These are phyloP conservation scores for Leptodactylus fuscus DNA, from an alignment of 2,113 vertebrate species.

Conservation along the genomic window DNA sequence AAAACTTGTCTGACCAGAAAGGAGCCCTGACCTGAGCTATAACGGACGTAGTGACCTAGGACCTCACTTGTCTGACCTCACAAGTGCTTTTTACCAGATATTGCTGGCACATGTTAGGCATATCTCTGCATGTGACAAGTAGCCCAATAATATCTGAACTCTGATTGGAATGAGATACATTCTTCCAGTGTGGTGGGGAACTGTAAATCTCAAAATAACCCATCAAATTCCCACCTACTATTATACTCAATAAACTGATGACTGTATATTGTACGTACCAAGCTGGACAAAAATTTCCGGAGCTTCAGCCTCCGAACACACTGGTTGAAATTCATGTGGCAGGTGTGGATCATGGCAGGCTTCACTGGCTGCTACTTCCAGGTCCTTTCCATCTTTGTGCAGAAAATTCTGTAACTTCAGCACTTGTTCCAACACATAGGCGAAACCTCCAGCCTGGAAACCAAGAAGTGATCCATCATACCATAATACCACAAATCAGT, in stretches of 20 bases:
- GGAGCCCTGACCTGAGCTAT: no score
- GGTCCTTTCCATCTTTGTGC: neutral
- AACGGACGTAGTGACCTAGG: no score
- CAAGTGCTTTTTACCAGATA: no score
- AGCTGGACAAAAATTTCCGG: slow-evolving; percentile 68
- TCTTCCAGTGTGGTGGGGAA: no score
- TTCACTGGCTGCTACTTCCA: accelerated
- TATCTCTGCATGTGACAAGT: no score
- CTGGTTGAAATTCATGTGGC: slow-evolving; percentile 70
- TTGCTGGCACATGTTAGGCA: no score
- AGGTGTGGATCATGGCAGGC: slow-evolving; percentile 68
- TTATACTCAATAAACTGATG: neutral
- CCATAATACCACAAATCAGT: neutral
- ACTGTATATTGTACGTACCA: neutral
- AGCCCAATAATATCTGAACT: no score
- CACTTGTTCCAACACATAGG: slow-evolving; percentile 77
- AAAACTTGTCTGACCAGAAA: no score
- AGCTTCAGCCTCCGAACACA: slow-evolving; percentile 67
- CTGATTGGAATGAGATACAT: no score
- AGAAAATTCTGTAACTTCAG: slow-evolving; percentile 75
- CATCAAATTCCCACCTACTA: no score
- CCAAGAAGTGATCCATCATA: neutral
- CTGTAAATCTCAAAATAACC: no score
- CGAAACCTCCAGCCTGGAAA: slow-evolving; percentile 74
- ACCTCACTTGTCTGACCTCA: no score